These are phyloP conservation scores for Metaphire vulgaris DNA, from an alignment of 1,140 invertebrate species.

Conservation along the genomic window DNA sequence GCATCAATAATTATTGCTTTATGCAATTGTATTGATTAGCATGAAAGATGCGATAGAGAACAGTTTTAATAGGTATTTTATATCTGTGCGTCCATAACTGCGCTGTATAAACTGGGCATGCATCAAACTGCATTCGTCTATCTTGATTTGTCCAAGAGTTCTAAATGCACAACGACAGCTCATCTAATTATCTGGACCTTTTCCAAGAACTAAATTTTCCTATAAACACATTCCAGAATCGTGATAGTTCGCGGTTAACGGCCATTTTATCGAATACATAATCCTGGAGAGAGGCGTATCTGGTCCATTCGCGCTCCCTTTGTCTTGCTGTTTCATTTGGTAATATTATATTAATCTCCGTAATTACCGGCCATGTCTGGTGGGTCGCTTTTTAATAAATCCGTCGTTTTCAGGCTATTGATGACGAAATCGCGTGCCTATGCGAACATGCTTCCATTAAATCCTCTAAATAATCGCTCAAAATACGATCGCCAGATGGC, in stretches of 20 bases:
- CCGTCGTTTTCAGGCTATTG: not conserved
- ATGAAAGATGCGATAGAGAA: too few relatives aligned
- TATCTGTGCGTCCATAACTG: too few relatives aligned
- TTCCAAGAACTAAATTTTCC: not conserved
- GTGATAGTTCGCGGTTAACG: not conserved
- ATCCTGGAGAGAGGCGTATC: not conserved
- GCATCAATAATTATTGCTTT: too few relatives aligned
- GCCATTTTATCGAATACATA: not conserved
- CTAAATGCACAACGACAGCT: too few relatives aligned
- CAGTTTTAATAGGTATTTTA: too few relatives aligned
- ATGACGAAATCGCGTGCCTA: not conserved
- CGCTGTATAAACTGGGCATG: too few relatives aligned
- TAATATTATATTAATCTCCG: not conserved
- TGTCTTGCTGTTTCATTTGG: not conserved
- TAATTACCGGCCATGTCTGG: not conserved
- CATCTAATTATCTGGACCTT: not conserved
- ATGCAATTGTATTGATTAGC: too few relatives aligned
- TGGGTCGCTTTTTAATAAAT: not conserved
- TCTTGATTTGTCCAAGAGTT: too few relatives aligned
- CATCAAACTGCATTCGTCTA: too few relatives aligned
- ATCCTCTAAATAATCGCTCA: not conserved
- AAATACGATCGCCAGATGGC: not conserved
- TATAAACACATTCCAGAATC: not conserved
- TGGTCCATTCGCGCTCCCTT: too few relatives aligned
- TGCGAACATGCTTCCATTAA: not conserved